Conservation (phyloP, 2,888 invertebrate genomes). For the Eledone cirrhosa region DNA sequence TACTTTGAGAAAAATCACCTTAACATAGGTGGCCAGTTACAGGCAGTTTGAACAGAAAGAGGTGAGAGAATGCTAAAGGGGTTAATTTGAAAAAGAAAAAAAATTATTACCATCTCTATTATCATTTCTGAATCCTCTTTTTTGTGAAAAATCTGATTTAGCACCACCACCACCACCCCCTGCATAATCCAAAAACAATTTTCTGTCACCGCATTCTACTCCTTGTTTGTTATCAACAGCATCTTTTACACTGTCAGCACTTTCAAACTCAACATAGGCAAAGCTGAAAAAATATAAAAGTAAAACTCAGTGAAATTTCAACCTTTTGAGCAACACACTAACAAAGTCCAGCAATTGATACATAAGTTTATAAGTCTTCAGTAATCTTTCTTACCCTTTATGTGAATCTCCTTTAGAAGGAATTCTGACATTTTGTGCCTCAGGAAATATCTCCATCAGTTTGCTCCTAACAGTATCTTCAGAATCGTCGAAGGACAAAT, state of each 20-base stretch:
- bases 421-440: conserved; percentile 7
- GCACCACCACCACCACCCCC: background rate
- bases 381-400: conserved; percentile 17
- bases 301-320: too few relatives aligned
- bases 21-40: too few relatives aligned
- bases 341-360: too few relatives aligned
- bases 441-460: conserved; percentile 4
- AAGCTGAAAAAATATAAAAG: background rate
- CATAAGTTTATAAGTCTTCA: too few relatives aligned
- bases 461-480: background rate
- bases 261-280: background rate
- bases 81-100: too few relatives aligned
- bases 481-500: background rate
- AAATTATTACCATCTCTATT: background rate
- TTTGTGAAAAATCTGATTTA: too few relatives aligned
- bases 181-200: background rate
- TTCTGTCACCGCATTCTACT: background rate
- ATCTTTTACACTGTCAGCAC: background rate
- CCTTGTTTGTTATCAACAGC: background rate
- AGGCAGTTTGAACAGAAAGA: too few relatives aligned
- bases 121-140: background rate
- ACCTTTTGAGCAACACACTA: too few relatives aligned
- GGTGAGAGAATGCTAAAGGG: too few relatives aligned
- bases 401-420: background rate
- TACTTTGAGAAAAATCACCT: too few relatives aligned